Evolutionary conservation across 2,797 vertebrate genomes (phyloP).

Genomic region (Hafferia zeledoni): DNA sequence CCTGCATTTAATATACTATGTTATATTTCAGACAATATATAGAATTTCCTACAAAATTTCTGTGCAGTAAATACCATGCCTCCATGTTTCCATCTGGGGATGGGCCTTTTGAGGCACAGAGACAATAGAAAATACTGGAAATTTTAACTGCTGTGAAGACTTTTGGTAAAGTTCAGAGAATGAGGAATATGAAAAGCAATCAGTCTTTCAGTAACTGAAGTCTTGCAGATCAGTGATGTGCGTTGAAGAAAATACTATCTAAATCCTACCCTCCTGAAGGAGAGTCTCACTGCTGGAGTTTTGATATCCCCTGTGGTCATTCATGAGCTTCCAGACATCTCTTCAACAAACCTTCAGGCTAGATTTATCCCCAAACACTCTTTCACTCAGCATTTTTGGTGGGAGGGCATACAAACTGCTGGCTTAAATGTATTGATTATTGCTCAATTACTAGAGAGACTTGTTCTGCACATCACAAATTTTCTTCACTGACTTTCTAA

Average conservation of each 20-base stretch:
- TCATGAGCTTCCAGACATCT: not conserved
- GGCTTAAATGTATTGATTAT: not conserved
- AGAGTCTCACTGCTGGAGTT: not conserved
- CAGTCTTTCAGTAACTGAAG: not conserved
- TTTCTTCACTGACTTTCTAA: not conserved
- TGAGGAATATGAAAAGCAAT: not conserved
- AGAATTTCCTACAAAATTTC: not conserved
- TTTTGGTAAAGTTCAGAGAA: not conserved
- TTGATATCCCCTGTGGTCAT: not conserved
- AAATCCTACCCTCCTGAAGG: not conserved
- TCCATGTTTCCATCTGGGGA: not conserved
- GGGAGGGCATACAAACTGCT: not conserved
- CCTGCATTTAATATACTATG: not conserved
- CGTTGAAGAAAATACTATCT: conserved; percentile 3
- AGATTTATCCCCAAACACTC: not conserved
- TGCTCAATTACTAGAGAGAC: not conserved
- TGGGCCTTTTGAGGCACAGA: not conserved
- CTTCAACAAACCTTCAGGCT: not conserved
- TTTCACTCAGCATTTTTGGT: not conserved
- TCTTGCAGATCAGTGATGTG: not conserved
- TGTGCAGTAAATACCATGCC: not conserved
- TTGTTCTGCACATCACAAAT: not conserved
- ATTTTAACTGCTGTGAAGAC: not conserved
- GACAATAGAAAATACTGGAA: not conserved
- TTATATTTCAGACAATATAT: not conserved